Base-by-base conservation (phyloP, 2,113 vertebrate genomes). In the Procavia capensis region DNA sequence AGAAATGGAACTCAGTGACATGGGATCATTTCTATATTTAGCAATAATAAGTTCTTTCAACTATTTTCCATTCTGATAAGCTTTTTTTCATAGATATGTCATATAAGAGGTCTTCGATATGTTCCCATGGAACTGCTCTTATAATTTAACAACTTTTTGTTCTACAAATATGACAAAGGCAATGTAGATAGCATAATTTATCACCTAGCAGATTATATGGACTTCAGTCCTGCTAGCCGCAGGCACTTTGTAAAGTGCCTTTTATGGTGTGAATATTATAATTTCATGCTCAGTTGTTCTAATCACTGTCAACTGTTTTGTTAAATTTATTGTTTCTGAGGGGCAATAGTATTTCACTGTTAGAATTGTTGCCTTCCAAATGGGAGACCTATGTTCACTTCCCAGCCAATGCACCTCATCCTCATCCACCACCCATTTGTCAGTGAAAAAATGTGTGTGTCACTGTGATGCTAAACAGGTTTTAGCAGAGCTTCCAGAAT, bases 11-110 rank as follows among this genome's bases (percentile, higher is more conserved):
- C 9, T 1, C 17, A 31, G 17, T 19, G 36, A 22, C 14, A 34
- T 1, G 20, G 57, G 7, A 16, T 5, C 3, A 8, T 59, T 45
- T 4, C 5, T 1, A 29, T 0, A 1, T 4, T 41, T 13, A 36
- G 22, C 63, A 50, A 47, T 66, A 50, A 47, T 66, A 47, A 45
- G 1, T 4, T 75, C 25, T 90, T 78, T 72, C 25, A 84, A 91
- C 13, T 13, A 57, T 41, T 76, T 88, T n/a, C 47, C 80, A 68
- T 88, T 41, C 24, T 63, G n/a, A 16, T 22, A 9, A 31, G 16
- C 3, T 43, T 54, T 72, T 39, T 13, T 11, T 0, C 14, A 19
- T 39, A 54, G 25, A 29, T 20, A 6, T 24, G 13, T 22, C 6
- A 13, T 29, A 0, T 27, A 20, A 31, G 5, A 47, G n/a, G 5